These are phyloP conservation scores for Margaritifera margaritifera DNA, from an alignment of 2,888 invertebrate genomes.

Conservation along the genomic window DNA sequence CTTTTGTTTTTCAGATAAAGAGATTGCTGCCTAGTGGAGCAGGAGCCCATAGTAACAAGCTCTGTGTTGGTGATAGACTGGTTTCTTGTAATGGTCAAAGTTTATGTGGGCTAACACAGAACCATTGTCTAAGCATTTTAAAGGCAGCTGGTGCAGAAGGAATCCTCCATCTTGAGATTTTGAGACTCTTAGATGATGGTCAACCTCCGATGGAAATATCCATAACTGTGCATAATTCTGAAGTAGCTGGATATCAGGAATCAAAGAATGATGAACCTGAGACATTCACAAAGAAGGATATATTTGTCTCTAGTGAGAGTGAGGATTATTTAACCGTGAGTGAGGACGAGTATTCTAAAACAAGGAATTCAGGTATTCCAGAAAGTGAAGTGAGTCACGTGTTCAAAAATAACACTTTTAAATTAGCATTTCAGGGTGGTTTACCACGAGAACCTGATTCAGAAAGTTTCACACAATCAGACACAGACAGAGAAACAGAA, in stretches of 20 bases:
- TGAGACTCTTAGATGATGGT: conserved; percentile 49
- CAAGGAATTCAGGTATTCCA: conserved; percentile 30
- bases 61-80: conserved; percentile 90
- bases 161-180: conserved; percentile 77
- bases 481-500: conserved; percentile 27
- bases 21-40: conserved; percentile 61
- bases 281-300: conserved; percentile 14
- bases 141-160: conserved; percentile 88
- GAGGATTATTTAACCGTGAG: conserved; percentile 43
- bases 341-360: conserved; percentile 37
- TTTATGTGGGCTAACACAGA: conserved; percentile 88
- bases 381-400: conserved; percentile 40
- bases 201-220: conserved; percentile 45
- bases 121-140: conserved; percentile 88
- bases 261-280: neutral
- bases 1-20: conserved; percentile 58
- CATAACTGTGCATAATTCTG: conserved; percentile 31
- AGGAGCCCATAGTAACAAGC: conserved; percentile 82
- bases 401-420: conserved; percentile 38
- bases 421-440: conserved; percentile 34
- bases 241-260: conserved; percentile 5
- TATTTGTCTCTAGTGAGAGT: conserved; percentile 40
- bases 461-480: conserved; percentile 19
- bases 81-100: conserved; percentile 86
- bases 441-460: conserved; percentile 19